phyloP scores from a whole-genome alignment of 2,113 vertebrate species.

The Phoxinus phoxinus region DNA sequence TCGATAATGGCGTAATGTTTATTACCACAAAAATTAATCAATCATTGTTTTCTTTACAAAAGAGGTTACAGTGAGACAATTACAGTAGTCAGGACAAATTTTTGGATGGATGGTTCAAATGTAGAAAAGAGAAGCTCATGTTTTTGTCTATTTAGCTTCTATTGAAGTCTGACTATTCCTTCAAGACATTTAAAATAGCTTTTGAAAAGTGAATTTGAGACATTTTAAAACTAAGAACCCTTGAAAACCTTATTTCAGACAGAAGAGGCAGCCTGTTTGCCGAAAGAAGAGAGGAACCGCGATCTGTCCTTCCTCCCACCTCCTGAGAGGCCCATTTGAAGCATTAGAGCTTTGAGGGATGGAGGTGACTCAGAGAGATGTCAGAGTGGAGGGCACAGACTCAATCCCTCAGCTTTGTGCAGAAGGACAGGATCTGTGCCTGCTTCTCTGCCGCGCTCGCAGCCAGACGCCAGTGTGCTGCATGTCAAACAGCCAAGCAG shows the following conservation, averaged over 20 bases:
- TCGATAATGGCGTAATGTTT: too few relatives aligned
- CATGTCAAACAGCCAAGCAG: constrained; percentile 20
- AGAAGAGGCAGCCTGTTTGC: not conserved
- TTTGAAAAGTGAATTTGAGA: not conserved
- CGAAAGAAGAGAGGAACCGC: not conserved
- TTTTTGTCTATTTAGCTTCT: not conserved
- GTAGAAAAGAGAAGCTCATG: too few relatives aligned
- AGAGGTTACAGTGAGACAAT: too few relatives aligned
- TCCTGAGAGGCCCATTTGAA: not conserved
- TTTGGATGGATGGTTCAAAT: too few relatives aligned
- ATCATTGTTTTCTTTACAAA: too few relatives aligned
- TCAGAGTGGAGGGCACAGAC: constrained; percentile 34
- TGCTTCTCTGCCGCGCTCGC: constrained; percentile 1
- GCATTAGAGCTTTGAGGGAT: constrained; percentile 32
- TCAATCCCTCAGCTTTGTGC: constrained; percentile 43
- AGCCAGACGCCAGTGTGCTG: constrained; percentile 29
- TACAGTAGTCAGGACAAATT: too few relatives aligned
- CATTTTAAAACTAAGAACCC: not conserved
- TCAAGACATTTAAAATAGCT: not conserved
- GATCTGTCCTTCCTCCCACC: constrained; percentile 22
- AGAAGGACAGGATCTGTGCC: constrained; percentile 30
- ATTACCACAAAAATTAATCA: too few relatives aligned
- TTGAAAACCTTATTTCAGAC: not conserved
- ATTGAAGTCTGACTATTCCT: not conserved
- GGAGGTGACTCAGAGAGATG: constrained; percentile 23